Base-by-base conservation (phyloP, 1,140 invertebrate species). In the Drosophila kikkawai region DNA sequence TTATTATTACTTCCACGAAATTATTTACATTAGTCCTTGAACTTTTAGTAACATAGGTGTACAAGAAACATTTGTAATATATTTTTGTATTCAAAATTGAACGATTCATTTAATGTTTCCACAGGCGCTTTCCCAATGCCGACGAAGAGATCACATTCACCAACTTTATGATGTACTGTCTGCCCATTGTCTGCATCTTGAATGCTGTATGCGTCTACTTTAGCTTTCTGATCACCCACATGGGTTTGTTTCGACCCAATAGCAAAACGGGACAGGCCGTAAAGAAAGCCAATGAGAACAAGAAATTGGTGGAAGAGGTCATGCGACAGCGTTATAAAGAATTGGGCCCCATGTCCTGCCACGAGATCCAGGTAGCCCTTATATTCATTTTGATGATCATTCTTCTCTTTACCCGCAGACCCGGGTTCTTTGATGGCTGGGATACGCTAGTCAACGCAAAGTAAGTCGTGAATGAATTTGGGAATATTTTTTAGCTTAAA, bases 361-460 rank as follows among this genome's bases (percentile, higher is more conserved):
- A 98, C 70, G 97, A 99, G 93, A 93, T 84, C 91, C 94, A 94
- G 6, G 96, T 98, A 0, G 94, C 96, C 6, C 47, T 95, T 6
- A 92, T 98, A 29, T 99, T 99, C 91, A 66, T 96, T 12, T 50
- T 95, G 6, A 95, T 98, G 3, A 95, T 98, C 11, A 50, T 96
- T 36, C 91, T 98, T 29, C 98, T 98, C 95, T 96, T 99, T 92
- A 97, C 98, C 88, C 94, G 97, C 26, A 95, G 95, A 37, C 97
- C 98, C 0, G 96, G 84, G 0, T 78, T 92, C 29, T 36, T 86
- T 7, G 8, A 8, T 0, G 91, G 91, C 4, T 92, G 91, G 91
- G 55, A 11, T 0, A 29, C 76, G 11, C 4, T 71, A 0, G 9
- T 91, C 0, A 59, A 74, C 36, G 56, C 60, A 1, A 57, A 74